A percentile compares a stretch with the other conserved stretches of the same genome.
phyloP scores from a whole-genome alignment of 2,888 invertebrate genomes.

The Spatulosminthurus flaviceps region DNA sequence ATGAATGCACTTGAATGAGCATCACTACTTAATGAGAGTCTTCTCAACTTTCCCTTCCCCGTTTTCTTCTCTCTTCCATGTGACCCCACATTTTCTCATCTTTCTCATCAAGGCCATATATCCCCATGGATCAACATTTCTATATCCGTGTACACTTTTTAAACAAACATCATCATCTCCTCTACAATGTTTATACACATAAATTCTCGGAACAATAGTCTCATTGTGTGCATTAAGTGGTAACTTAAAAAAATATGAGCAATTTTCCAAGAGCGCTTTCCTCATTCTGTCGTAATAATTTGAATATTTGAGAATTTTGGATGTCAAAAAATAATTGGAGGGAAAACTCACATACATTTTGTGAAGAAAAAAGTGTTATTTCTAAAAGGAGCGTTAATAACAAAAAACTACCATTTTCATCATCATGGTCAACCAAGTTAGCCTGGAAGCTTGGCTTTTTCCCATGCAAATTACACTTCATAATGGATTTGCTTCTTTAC shows the following conservation, averaged over 20 bases:
- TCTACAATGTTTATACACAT: too few species aligned
- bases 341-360: too few species aligned
- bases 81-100: background rate
- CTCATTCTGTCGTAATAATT: background rate
- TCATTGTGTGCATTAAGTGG: slow-evolving; percentile 10
- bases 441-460: background rate
- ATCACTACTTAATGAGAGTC: background rate
- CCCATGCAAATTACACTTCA: slow-evolving; percentile 23
- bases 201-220: background rate
- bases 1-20: background rate
- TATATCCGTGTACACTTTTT: too few species aligned
- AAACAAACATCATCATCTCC: too few species aligned
- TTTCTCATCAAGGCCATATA: background rate
- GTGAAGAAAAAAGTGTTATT: too few species aligned
- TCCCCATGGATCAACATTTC: too few species aligned
- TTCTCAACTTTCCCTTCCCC: background rate
- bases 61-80: background rate
- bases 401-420: too few species aligned
- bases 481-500: slow-evolving; percentile 10
- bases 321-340: too few species aligned
- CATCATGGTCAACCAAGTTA: too few species aligned
- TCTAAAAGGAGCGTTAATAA: too few species aligned
- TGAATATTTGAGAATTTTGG: too few species aligned
- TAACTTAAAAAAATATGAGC: background rate
- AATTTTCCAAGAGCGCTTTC: background rate